A percentile compares a stretch with the other conserved stretches of the same genome.
phyloP scores from a whole-genome alignment of 2,113 vertebrate genomes.

The Otis tarda region DNA sequence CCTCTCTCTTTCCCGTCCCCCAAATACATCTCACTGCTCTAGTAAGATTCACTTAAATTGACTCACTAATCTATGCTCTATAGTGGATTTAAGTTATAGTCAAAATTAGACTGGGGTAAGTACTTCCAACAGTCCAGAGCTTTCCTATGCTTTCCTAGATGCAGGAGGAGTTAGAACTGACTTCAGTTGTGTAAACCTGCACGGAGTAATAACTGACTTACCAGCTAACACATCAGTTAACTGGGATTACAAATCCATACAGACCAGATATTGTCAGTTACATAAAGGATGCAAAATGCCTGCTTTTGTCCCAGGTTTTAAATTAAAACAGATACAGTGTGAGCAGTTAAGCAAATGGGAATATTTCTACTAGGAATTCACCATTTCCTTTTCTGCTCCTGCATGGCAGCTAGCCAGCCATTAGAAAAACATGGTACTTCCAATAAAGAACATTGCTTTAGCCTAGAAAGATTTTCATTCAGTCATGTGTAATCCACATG shows the following conservation, averaged over 20 bases:
- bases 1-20: neutral
- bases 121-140: neutral
- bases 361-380: neutral
- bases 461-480: neutral
- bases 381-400: neutral
- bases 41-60: neutral
- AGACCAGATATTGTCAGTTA: neutral
- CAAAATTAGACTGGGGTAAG: neutral
- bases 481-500: slow-evolving; percentile 21
- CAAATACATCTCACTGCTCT: neutral
- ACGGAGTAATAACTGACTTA: neutral
- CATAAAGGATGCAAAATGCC: neutral
- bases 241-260: neutral
- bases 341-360: neutral
- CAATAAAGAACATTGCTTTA: neutral
- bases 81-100: neutral
- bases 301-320: neutral
- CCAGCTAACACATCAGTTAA: fast-evolving
- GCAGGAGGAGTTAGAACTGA: neutral
- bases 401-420: neutral
- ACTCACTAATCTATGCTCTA: neutral
- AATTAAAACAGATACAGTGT: neutral
- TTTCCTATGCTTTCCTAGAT: neutral
- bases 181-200: neutral
- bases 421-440: neutral